These are phyloP conservation scores for Subanguina moxae DNA, from an alignment of 1,140 invertebrate species.

Conservation along the genomic window DNA sequence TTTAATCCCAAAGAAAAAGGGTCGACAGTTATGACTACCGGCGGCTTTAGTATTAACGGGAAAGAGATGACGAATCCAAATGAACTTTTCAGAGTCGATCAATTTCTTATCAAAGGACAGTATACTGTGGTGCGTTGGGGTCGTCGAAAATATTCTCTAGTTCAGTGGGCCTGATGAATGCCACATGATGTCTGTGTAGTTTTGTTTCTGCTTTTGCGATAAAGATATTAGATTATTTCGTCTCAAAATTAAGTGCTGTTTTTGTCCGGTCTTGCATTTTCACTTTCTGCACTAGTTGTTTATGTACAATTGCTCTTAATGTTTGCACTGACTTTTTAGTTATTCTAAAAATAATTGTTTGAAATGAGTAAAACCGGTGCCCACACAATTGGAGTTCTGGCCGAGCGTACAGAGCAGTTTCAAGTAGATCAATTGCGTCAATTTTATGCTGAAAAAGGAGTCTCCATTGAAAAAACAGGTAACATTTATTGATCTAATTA, in stretches of 20 bases:
- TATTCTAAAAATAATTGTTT: not conserved
- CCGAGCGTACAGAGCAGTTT: slow-evolving; percentile 19
- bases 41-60: slow-evolving; percentile 49
- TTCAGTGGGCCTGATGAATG: slow-evolving; percentile 38
- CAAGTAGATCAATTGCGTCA: slow-evolving; percentile 32
- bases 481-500: too few relatives aligned
- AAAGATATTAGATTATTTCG: slow-evolving; percentile 13
- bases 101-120: slow-evolving; percentile 27
- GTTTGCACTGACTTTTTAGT: not conserved
- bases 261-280: not conserved
- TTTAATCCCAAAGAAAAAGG: slow-evolving; percentile 30
- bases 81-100: slow-evolving; percentile 14
- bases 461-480: slow-evolving; percentile 26
- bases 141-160: slow-evolving; percentile 43
- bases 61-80: slow-evolving; percentile 33
- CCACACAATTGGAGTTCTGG: slow-evolving; percentile 8
- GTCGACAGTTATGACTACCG: slow-evolving; percentile 34
- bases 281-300: slow-evolving; percentile 7
- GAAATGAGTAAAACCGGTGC: not conserved
- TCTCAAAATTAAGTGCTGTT: not conserved
- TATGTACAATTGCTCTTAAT: not conserved
- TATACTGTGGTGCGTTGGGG: slow-evolving; percentile 48
- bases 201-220: slow-evolving; percentile 9
- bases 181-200: slow-evolving; percentile 6
- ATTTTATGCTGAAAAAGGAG: slow-evolving; percentile 28